Evolutionary conservation across 2,797 vertebrate genomes (phyloP), one percentile per base, ranked within the genome.

Genomic region (Erpetoichthys calabaricus): DNA sequence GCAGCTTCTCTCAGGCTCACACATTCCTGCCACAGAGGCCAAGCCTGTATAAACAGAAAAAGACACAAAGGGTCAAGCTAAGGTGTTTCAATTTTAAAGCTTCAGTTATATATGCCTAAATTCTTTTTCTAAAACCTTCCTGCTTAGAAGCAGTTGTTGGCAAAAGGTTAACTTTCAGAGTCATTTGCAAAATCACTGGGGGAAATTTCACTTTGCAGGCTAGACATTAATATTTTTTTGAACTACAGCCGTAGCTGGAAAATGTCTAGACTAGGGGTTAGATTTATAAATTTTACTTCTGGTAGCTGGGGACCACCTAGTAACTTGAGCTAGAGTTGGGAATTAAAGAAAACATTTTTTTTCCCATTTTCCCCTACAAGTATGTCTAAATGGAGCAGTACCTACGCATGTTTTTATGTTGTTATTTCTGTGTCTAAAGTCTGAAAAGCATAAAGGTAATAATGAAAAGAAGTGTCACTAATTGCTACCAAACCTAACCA

Each of bases 21-120:
- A 98, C 95, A 98, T 98, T 85, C 95, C 95, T 81, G 94, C 94
- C 74, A 98, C 95, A 42, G 94, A 98, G 70, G 95, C 94, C 86
- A 98, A 85, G 75, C 95, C 94, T 97, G 82, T 75, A 81, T 75
- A 85, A 83, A 88, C 76, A 89, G 76, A 79, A 69, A 82, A 79
- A 86, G 75, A 88, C 77, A 88, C 79, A 88, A 80, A 81, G 75
- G 83, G 85, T 91, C 82, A 90, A 78, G 84, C 82, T 85, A 90
- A 86, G 80, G 81, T 79, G 78, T 76, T 82, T 83, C 76, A 82
- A 76, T 86, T 79, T 87, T 79, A 76, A 75, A 82, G 74, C 72
- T 69, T 69, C 65, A 56, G 64, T 79, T 79, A 82, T 81, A 88
- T 89, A 89, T 78, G 68, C 70, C 75, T 73, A 73, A 77, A 83